phyloP scores from a whole-genome alignment of 2,888 invertebrate genomes.

The Argynnis bischoffii region DNA sequence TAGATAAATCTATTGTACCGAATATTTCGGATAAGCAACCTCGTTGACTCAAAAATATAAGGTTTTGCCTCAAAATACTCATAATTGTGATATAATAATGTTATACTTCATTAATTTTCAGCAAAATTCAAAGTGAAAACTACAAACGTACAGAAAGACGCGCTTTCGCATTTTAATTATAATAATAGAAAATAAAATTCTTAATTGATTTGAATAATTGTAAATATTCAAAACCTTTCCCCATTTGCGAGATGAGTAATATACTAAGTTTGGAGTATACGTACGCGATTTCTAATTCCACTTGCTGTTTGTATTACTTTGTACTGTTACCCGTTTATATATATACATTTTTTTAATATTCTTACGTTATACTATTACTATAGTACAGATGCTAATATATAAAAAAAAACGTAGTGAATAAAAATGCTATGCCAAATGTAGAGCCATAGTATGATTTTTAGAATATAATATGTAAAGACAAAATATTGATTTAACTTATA shows the following conservation, averaged over 20 bases:
- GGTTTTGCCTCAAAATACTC: too few species aligned
- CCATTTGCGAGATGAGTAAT: constrained; percentile 16
- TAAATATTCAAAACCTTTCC: constrained; percentile 14
- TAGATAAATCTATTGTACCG: too few species aligned
- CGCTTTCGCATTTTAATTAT: not conserved
- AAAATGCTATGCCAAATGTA: too few species aligned
- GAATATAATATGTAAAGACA: too few species aligned
- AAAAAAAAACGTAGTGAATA: too few species aligned
- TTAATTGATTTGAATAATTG: constrained; percentile 14
- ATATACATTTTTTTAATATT: not conserved
- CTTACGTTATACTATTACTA: not conserved
- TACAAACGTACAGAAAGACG: not conserved
- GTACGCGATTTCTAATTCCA: constrained; percentile 29
- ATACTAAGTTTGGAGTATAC: constrained; percentile 14
- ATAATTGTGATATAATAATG: too few species aligned
- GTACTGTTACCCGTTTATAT: constrained; percentile 15
- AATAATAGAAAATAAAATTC: constrained; percentile 8
- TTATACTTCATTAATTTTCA: too few species aligned
- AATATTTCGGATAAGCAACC: too few species aligned
- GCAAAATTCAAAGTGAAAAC: not conserved
- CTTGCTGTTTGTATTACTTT: constrained; percentile 14
- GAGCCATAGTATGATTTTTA: too few species aligned
- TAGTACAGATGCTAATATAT: too few species aligned
- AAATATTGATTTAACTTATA: too few species aligned
- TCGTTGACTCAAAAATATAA: too few species aligned